A percentile compares a stretch with the other conserved stretches of the same genome.
Conservation (phyloP, 2,113 vertebrate species). For the Notarius quadriscutis region DNA sequence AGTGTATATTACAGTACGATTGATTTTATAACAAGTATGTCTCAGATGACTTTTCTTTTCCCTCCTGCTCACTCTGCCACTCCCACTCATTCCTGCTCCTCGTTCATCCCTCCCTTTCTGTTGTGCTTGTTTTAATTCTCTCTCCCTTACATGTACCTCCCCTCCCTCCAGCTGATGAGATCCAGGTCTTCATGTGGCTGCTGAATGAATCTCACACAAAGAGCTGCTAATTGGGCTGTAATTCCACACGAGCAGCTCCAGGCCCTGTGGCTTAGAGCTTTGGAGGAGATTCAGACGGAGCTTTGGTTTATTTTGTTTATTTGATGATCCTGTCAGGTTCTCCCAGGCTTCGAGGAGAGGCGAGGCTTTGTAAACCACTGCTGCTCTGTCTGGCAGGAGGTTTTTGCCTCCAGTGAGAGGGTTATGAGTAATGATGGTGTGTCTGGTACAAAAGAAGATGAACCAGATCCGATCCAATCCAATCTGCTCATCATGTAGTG, state of each 20-base stretch:
- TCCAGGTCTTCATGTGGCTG: conserved; percentile 51
- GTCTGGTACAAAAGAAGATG: not conserved
- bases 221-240: conserved; percentile 66
- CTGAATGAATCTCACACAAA: conserved; percentile 46
- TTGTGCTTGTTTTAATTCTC: not conserved
- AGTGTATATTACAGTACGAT: too few relatives aligned
- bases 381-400: not conserved
- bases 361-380: not conserved
- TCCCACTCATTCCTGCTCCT: conserved; percentile 43
- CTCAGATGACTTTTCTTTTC: conserved; percentile 15
- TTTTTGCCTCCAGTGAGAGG: not conserved
- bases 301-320: conserved; percentile 57
- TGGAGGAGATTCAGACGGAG: conserved; percentile 48
- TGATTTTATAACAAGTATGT: not conserved
- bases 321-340: conserved; percentile 50
- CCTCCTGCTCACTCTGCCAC: conserved; percentile 21
- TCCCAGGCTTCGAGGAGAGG: conserved; percentile 58
- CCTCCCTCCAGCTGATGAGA: not conserved
- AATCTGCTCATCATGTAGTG: not conserved
- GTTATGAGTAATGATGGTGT: not conserved
- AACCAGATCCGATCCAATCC: not conserved
- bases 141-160: not conserved
- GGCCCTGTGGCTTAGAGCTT: conserved; percentile 55
- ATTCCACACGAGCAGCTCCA: conserved; percentile 63
- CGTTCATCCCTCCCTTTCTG: conserved; percentile 40